phyloP scores from a whole-genome alignment of 1,140 invertebrate genomes.

The Cyphomyrmex costatus region DNA sequence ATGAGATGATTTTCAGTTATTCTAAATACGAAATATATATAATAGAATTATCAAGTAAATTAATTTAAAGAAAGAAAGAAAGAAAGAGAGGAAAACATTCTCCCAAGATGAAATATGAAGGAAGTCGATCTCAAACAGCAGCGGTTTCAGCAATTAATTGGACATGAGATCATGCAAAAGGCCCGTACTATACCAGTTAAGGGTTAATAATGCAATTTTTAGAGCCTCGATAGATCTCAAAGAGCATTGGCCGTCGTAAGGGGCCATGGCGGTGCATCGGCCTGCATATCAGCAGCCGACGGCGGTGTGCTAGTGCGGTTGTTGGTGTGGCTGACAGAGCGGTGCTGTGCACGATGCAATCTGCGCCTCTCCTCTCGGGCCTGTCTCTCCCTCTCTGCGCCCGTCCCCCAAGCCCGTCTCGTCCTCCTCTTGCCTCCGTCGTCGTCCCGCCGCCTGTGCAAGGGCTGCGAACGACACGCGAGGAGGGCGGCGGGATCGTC shows the following conservation, averaged over 20 bases:
- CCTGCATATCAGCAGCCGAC: conserved; percentile 71
- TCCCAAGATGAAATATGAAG: not conserved
- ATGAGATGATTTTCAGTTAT: not conserved
- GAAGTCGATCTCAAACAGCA: conserved; percentile 5
- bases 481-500: conserved; percentile 41
- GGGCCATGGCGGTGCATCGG: conserved; percentile 75
- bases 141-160: conserved; percentile 44
- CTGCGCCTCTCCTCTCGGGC: conserved; percentile 59
- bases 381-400: conserved; percentile 23
- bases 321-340: conserved; percentile 66
- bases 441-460: conserved; percentile 54
- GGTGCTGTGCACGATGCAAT: conserved; percentile 74
- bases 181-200: conserved; percentile 22
- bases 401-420: conserved; percentile 39
- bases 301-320: conserved; percentile 70
- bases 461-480: conserved; percentile 61
- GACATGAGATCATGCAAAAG: conserved; percentile 14
- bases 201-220: conserved; percentile 51
- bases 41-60: not conserved
- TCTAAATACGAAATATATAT: not conserved
- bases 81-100: not conserved
- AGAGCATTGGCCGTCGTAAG: conserved; percentile 74
- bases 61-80: conserved; percentile 10
- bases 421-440: conserved; percentile 58
- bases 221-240: conserved; percentile 45